Evolutionary conservation across 2,888 invertebrate genomes (phyloP).

Genomic region (Amblyjoppa fuscipennis): DNA sequence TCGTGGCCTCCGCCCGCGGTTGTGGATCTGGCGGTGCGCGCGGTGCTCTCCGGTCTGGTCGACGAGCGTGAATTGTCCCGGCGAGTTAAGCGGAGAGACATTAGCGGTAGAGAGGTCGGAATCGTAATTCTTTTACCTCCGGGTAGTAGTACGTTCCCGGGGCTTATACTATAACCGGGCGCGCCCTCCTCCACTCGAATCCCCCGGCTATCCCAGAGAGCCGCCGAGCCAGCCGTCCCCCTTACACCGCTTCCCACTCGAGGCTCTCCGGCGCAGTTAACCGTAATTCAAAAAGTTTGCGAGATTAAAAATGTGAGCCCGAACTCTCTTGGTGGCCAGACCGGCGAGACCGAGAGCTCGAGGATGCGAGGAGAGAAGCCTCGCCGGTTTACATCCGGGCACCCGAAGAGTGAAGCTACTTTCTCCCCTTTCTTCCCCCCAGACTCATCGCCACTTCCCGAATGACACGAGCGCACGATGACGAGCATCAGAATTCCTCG

Average conservation of each 20-base stretch:
- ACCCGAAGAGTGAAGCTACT: slow-evolving; percentile 31
- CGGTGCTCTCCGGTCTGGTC: slow-evolving; percentile 18
- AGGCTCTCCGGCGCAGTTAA: slow-evolving; percentile 61
- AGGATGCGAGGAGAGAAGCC: slow-evolving; percentile 41
- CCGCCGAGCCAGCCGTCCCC: slow-evolving; percentile 22
- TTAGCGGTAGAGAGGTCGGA: slow-evolving; percentile 51
- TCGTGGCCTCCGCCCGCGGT: slow-evolving; percentile 9
- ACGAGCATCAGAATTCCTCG: slow-evolving; percentile 12
- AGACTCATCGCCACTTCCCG: slow-evolving; percentile 37
- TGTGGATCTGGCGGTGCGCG: slow-evolving; percentile 33
- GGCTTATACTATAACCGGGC: slow-evolving; percentile 35
- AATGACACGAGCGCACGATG: slow-evolving; percentile 39
- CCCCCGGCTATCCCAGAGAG: slow-evolving; percentile 13
- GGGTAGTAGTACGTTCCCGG: slow-evolving; percentile 30
- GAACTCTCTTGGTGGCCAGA: slow-evolving; percentile 68
- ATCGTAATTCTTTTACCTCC: slow-evolving; percentile 61
- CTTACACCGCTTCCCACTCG: slow-evolving; percentile 50
- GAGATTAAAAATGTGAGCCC: slow-evolving; percentile 80
- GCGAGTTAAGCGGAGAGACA: slow-evolving; percentile 52
- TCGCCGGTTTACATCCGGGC: slow-evolving; percentile 32
- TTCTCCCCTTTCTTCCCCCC: slow-evolving; percentile 62
- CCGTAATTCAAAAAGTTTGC: slow-evolving; percentile 81
- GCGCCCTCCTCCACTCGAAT: slow-evolving; percentile 37
- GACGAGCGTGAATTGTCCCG: slow-evolving; percentile 50
- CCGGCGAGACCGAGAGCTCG: slow-evolving; percentile 32